Evolutionary conservation across 2,888 invertebrate genomes (phyloP).

Genomic region (Cetonia aurata): DNA sequence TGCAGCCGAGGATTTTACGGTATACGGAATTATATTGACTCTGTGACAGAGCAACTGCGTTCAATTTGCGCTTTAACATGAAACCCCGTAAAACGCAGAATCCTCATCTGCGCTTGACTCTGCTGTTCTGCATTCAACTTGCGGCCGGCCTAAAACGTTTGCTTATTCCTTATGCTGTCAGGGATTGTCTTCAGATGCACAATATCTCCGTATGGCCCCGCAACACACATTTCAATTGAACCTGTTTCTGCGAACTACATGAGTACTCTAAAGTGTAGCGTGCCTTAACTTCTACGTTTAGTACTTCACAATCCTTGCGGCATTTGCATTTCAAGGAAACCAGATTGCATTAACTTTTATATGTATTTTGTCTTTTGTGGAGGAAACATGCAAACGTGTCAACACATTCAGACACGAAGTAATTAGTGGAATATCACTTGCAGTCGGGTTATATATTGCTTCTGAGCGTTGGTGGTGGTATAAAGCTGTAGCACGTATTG

Average conservation of each 20-base stretch:
- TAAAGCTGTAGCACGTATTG: slow-evolving; percentile 9
- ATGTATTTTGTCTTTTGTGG: neutral
- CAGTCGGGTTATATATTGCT: neutral
- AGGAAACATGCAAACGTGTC: neutral
- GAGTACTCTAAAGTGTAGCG: slow-evolving; percentile 2
- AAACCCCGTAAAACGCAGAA: too few relatives aligned
- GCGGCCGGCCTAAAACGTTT: too few relatives aligned
- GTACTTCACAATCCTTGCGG: slow-evolving; percentile 4
- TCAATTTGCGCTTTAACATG: too few relatives aligned
- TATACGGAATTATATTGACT: too few relatives aligned
- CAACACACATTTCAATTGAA: slow-evolving; percentile 39
- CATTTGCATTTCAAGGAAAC: slow-evolving; percentile 11
- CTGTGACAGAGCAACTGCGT: too few relatives aligned
- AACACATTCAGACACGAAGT: slow-evolving; percentile 3
- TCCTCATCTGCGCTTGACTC: too few relatives aligned
- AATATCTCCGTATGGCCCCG: slow-evolving; percentile 18
- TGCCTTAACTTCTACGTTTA: slow-evolving; percentile 16
- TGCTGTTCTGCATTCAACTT: too few relatives aligned
- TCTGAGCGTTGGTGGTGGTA: neutral
- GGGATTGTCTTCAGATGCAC: slow-evolving; percentile 25
- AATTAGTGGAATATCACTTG: slow-evolving; percentile 27
- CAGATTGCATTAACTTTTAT: neutral
- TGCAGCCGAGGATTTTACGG: too few relatives aligned
- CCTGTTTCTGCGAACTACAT: slow-evolving; percentile 28
- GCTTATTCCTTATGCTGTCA: slow-evolving; percentile 12